Base-by-base conservation (phyloP, 2,888 invertebrate genomes). In the Molorchus minor region DNA sequence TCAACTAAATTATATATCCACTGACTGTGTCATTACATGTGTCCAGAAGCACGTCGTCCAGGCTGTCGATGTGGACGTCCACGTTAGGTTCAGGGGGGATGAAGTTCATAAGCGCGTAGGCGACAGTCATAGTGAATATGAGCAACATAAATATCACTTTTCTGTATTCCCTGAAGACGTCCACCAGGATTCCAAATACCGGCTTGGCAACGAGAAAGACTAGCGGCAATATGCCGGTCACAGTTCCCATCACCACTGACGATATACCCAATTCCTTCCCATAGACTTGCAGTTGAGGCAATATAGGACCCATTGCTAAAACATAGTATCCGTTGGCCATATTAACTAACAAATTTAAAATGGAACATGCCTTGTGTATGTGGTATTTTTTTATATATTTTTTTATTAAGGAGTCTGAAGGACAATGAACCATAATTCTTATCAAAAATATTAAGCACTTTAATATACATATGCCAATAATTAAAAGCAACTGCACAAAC, bases 191-290 rank as follows among this genome's bases (percentile, higher is more conserved):
- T 2, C 93, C 93, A 73, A 92, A 89, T 1, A 85, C 70, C 0
- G 93, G 92, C 77, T 93, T 93, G 0, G 92, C 89, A 0, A 90
- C 74, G 0, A 92, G 85, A 83, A 90, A 92, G 33, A 90, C 79
- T n/a, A 93, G 82, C 0, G 93, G 93, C 60, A 93, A 77, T 1
- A 91, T 82, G 0, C 90, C 89, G 0, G 89, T 91, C 44, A 93
- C 87, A 64, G 85, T 84, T 1, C 93, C 93, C 91, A 93, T 92
- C 0, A 88, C 86, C 0, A 86, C 83, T 0, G 92, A 86, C 0
- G 91, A 88, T 17, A 93, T 85, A 5, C 93, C 93, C 66, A 93
- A 80, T 78, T 93, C 90, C 67, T 89, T 87, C 0, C 91, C 93
- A 77, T 87, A 90, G 8, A 93, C 92, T 57, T 89, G 85, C 40